Evolutionary conservation across 2,888 invertebrate species (phyloP).

Genomic region (Cheilosia urbana): DNA sequence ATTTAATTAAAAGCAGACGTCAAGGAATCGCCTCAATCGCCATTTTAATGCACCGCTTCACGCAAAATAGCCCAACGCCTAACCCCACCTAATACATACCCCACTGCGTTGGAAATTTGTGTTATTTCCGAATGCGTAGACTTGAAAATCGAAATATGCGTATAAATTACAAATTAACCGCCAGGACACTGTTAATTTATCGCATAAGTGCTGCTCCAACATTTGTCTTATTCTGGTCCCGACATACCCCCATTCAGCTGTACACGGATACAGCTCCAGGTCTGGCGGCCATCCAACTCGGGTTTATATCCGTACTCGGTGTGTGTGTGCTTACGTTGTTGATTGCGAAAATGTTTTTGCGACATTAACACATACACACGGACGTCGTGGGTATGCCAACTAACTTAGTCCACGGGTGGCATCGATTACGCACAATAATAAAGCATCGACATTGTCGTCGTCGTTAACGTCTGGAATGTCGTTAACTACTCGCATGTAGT

Average conservation of each 20-base stretch:
- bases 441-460: slow-evolving; percentile 49
- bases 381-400: not conserved
- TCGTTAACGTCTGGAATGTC: slow-evolving; percentile 26
- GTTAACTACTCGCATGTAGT: slow-evolving; percentile 25
- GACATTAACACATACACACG: slow-evolving; percentile 22
- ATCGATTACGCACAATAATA: slow-evolving; percentile 70
- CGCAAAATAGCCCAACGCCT: not conserved
- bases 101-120: slow-evolving; percentile 10
- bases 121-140: slow-evolving; percentile 58
- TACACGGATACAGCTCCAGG: not conserved
- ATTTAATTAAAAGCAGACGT: slow-evolving; percentile 60
- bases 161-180: slow-evolving; percentile 74
- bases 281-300: not conserved
- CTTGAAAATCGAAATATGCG: slow-evolving; percentile 69
- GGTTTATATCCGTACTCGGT: not conserved
- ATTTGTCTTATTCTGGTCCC: slow-evolving; percentile 65
- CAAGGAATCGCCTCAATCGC: slow-evolving; percentile 6
- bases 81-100: not conserved
- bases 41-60: not conserved
- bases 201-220: slow-evolving; percentile 56
- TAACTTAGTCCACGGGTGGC: slow-evolving; percentile 2
- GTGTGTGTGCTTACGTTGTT: slow-evolving; percentile 35
- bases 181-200: slow-evolving; percentile 72
- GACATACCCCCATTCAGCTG: slow-evolving; percentile 2
- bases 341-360: slow-evolving; percentile 72